Percentiles rank a stretch among this genome's conserved stretches.
Conservation (phyloP, 2,113 vertebrate genomes). For the Carassius carassius region DNA sequence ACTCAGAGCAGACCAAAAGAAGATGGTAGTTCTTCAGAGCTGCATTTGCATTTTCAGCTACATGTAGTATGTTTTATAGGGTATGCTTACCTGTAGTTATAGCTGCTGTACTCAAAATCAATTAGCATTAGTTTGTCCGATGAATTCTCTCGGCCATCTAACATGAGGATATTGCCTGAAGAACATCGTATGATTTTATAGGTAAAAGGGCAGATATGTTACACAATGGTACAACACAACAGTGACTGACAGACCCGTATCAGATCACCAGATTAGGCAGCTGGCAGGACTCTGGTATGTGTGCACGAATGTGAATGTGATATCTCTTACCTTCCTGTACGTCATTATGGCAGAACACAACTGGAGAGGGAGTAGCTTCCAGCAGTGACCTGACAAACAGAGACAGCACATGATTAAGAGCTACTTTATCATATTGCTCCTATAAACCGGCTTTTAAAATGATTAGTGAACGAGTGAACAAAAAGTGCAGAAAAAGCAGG, state of each 20-base stretch:
- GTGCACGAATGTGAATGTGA: background rate
- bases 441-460: conserved; percentile 7
- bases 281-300: background rate
- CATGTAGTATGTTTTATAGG: background rate
- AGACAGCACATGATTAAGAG: background rate
- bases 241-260: background rate
- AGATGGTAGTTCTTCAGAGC: background rate
- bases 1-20: background rate
- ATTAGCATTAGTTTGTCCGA: conserved; percentile 88
- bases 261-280: conserved; percentile 25
- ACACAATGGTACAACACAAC: background rate
- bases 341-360: conserved; percentile 92
- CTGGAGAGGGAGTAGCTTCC: conserved; percentile 82
- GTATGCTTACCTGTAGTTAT: conserved; percentile 85
- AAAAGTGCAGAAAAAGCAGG: background rate
- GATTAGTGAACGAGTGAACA: background rate
- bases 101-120: conserved; percentile 97
- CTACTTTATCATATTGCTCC: background rate
- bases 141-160: conserved; percentile 67
- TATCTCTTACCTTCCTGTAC: conserved; percentile 81
- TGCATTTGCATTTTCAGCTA: background rate
- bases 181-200: background rate
- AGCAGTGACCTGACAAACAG: conserved; percentile 76
- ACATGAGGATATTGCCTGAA: conserved; percentile 86
- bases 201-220: conserved; percentile 11